Evolutionary conservation across 2,888 invertebrate species (phyloP), one percentile per base, ranked within the genome.

Genomic region (Scaptomyza polygonia): DNA sequence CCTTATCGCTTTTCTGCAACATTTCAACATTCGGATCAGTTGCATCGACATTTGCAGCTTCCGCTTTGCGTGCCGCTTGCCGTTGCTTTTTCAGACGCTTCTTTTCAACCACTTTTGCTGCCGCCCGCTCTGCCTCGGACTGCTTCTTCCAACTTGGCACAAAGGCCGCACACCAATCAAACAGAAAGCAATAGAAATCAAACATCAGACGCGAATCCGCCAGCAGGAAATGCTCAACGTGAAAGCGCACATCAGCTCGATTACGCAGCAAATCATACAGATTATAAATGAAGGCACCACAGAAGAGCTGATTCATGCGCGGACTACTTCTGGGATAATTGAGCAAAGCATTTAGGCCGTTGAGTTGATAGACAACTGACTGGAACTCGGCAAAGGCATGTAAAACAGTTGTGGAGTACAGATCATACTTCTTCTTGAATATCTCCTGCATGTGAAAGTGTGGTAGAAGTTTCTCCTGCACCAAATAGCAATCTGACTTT

Each of bases 261-360:
- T 92, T 93, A 66, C 93, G 93, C 48, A 96, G 92, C 90, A 94
- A 94, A 29, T 91, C 90, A 62, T 94, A 94, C 27, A 95, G 91
- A 92, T 96, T 96, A 81, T 96, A 96, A 1, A 95, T 89, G 90
- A 96, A 95, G 0, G 96, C 95, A 0, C 96, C 96, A 90, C 96
- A 95, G 75, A 93, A 96, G 67, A 94, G 92, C 79, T 94, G 93
- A n/a, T 93, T 93, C 84, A 95, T 93, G 36, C 92, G 91, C 40
- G 94, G 93, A 71, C 92, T 90, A 34, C 92, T 87, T 83, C 94
- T 94, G 0, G 95, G 95, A 61, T 91, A 92, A 59, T 93, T 92
- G 52, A 96, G 93, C 39, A 96, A 85, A 1, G 92, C 92, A 91
- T 96, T 96, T 9, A 97, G 71, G 0, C 88, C 87, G 39, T 85